Evolutionary conservation across 2,888 invertebrate genomes (phyloP), one percentile per base, ranked within the genome.

Genomic region (Aricia artaxerxes): DNA sequence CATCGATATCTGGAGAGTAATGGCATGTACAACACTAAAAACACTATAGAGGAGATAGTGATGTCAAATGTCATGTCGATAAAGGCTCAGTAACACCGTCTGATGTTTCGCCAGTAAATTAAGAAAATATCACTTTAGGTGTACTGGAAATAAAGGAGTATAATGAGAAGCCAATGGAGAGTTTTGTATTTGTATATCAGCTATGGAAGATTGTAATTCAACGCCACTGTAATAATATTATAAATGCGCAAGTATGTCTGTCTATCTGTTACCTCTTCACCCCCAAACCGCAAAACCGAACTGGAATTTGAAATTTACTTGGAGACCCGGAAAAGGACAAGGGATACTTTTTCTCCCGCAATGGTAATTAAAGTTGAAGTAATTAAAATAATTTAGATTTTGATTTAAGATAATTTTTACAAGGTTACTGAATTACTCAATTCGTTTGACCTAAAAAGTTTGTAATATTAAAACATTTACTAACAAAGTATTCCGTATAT

Each of bases 1-100:
- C 76, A 31, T 76, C 76, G 76, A 57, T 76, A 76, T 76, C 53
- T 76, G 31, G 79, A 85, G 86, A 87, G 87, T 89, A 90, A 91
- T 87, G 85, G 87, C 90, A 83, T 91, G 90, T 91, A 88, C 86
- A 88, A 88, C 90, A 90, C 90, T 89, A 76, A 76, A 76, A 88
- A 88, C 90, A 90, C 90, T 89, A 86, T 82, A 84, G 82, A 78
- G 81, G 78, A 83, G 91, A 90, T 91, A 91, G 84, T 79, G 57
- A 83, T 84, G 91, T 89, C 89, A 90, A 88, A 87, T 87, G 91
- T 88, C 88, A 86, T 11, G 84, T 83, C 84, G 84, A 83, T 84
- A 83, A 81, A 80, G 49, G 57, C 53, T 1, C 75, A 75, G 44
- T 44, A 73, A 69, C 69, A 38, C 16, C 35, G 69, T 5, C 73